A percentile compares a stretch with the other conserved stretches of the same genome.
These are phyloP conservation scores for Cotesia vestalis DNA, from an alignment of 1,140 invertebrate species.

Conservation along the genomic window DNA sequence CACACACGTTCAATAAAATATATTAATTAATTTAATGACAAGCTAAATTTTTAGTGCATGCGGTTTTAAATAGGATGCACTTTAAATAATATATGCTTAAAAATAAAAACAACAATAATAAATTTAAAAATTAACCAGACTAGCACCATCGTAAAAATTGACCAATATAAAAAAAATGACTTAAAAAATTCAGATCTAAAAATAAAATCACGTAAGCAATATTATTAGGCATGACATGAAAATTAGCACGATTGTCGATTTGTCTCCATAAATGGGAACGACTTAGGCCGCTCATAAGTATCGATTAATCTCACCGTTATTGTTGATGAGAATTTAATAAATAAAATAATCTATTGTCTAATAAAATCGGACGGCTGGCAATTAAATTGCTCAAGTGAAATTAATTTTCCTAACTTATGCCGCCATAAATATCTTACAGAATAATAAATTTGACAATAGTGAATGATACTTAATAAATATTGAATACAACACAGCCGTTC, in stretches of 20 bases:
- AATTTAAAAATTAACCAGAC: not conserved
- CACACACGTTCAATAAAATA: too few relatives aligned
- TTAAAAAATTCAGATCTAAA: slow-evolving; percentile 4
- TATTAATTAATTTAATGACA: too few relatives aligned
- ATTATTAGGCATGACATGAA: not conserved
- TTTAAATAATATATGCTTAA: not conserved
- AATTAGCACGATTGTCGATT: slow-evolving; percentile 3
- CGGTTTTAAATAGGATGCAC: not conserved
- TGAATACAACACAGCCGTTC: slow-evolving; percentile 27
- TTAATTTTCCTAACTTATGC: not conserved
- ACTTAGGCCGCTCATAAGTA: not conserved
- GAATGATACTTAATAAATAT: slow-evolving; percentile 29
- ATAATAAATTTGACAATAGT: not conserved
- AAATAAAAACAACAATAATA: not conserved
- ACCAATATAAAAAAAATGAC: slow-evolving; percentile 3
- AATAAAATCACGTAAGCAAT: not conserved
- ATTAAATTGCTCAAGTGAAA: not conserved
- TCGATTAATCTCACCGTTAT: not conserved
- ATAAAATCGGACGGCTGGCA: not conserved
- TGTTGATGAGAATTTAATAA: slow-evolving; percentile 10
- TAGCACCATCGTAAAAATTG: not conserved
- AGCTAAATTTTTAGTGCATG: not conserved
- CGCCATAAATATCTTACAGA: not conserved
- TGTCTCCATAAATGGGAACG: not conserved
- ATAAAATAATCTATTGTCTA: not conserved